A percentile compares a stretch with the other conserved stretches of the same genome.
phyloP scores from a whole-genome alignment of 2,797 vertebrate species.

The Semaprochilodus insignis region DNA sequence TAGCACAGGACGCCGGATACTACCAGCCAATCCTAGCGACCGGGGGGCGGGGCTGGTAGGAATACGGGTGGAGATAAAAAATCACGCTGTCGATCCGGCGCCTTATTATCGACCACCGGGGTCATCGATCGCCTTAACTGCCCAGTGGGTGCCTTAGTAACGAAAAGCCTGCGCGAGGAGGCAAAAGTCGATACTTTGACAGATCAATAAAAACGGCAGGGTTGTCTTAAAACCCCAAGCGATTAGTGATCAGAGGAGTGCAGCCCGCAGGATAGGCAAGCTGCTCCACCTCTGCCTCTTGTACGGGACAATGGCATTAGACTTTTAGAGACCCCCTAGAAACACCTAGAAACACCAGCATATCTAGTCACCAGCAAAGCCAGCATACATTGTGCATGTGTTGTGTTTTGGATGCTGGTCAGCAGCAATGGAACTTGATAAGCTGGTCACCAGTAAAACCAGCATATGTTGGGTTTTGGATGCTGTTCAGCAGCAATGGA shows the following conservation, averaged over 20 bases:
- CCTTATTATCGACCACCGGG: slow-evolving; percentile 63
- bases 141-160: slow-evolving; percentile 64
- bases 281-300: too few relatives aligned
- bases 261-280: not conserved
- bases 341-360: too few relatives aligned
- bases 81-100: slow-evolving; percentile 50
- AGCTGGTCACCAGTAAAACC: too few relatives aligned
- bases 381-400: too few relatives aligned
- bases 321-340: too few relatives aligned
- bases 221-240: slow-evolving; percentile 51
- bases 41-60: not conserved
- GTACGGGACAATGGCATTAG: too few relatives aligned
- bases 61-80: not conserved
- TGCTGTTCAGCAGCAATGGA: too few relatives aligned
- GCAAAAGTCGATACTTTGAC: slow-evolving; percentile 69
- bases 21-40: not conserved
- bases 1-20: not conserved
- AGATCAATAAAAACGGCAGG: slow-evolving; percentile 44
- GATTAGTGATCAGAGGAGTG: not conserved
- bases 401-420: too few relatives aligned
- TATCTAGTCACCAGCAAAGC: too few relatives aligned
- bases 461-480: too few relatives aligned
- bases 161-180: slow-evolving; percentile 43
- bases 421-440: too few relatives aligned
- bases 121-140: slow-evolving; percentile 21